Evolutionary conservation across 2,888 invertebrate species (phyloP).

Genomic region (Melanophora roralis): DNA sequence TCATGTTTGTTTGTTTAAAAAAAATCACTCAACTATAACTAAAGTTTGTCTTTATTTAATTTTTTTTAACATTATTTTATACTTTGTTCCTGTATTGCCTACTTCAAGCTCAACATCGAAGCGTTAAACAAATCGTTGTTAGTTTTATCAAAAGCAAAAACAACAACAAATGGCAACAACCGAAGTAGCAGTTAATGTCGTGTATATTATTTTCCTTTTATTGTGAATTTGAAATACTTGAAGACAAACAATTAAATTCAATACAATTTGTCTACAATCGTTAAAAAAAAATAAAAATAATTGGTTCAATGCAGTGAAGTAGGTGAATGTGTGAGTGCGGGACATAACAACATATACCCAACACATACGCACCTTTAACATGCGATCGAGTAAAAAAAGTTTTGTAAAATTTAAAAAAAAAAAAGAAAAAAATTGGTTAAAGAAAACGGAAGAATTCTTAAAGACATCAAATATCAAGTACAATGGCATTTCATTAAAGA

Average conservation of each 20-base stretch:
- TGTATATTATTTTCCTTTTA: conserved; percentile 13
- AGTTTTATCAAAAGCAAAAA: not conserved
- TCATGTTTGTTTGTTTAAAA: not conserved
- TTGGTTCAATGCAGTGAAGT: conserved; percentile 43
- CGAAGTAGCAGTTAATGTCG: not conserved
- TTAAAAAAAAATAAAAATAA: conserved; percentile 51
- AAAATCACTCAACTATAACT: conserved; percentile 57
- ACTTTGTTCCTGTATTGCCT: not conserved
- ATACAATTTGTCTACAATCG: conserved; percentile 56
- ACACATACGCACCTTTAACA: conserved; percentile 52
- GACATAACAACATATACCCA: conserved; percentile 21
- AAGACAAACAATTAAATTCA: conserved; percentile 61
- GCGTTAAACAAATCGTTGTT: conserved; percentile 55
- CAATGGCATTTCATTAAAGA: conserved; percentile 57
- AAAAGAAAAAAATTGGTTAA: conserved; percentile 23
- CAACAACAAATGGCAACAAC: not conserved
- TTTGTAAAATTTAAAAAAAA: not conserved
- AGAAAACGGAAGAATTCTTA: conserved; percentile 59
- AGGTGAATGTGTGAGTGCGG: conserved; percentile 44
- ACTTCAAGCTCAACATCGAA: conserved; percentile 53
- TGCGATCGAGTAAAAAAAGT: conserved; percentile 49
- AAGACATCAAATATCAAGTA: conserved; percentile 51
- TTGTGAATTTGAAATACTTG: conserved; percentile 25
- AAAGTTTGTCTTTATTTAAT: conserved; percentile 58
- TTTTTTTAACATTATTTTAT: conserved; percentile 25